A percentile compares a stretch with the other conserved stretches of the same genome.
Evolutionary conservation across 2,113 vertebrate species (phyloP).

Genomic region (Phrynocephalus versicolor): DNA sequence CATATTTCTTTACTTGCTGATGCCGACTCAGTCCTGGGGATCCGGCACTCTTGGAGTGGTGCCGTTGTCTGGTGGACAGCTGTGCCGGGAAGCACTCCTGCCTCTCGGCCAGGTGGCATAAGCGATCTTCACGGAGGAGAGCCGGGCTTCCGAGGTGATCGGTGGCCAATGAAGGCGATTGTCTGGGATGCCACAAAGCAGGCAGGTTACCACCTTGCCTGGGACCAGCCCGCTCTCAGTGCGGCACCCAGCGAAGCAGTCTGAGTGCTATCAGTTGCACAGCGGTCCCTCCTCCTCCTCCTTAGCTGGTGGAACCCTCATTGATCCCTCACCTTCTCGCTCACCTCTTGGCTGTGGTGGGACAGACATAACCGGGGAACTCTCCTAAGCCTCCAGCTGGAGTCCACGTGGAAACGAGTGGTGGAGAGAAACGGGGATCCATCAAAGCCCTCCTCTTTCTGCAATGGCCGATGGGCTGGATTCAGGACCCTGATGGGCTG

Average conservation of each 20-base stretch:
- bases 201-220: slow-evolving; percentile 2
- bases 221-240: too few species aligned
- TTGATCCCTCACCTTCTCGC: too few species aligned
- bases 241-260: too few species aligned
- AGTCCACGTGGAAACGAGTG: background rate
- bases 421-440: slow-evolving; percentile 41
- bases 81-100: background rate
- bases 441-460: slow-evolving; percentile 48
- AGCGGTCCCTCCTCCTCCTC: background rate
- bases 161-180: too few species aligned
- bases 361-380: too few species aligned
- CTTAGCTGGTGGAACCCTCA: background rate
- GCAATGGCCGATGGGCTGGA: too few species aligned
- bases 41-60: too few species aligned
- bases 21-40: too few species aligned
- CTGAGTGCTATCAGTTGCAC: background rate
- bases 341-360: background rate
- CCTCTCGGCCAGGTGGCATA: background rate
- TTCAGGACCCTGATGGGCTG: too few species aligned
- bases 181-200: background rate
- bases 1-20: too few species aligned
- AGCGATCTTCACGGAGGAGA: background rate
- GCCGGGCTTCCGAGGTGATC: too few species aligned
- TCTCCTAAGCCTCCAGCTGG: background rate
- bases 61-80: too few species aligned